Base-by-base conservation (phyloP, 37 sponge, comb jelly and placozoan genomes). In the Hormiphora californensis region DNA sequence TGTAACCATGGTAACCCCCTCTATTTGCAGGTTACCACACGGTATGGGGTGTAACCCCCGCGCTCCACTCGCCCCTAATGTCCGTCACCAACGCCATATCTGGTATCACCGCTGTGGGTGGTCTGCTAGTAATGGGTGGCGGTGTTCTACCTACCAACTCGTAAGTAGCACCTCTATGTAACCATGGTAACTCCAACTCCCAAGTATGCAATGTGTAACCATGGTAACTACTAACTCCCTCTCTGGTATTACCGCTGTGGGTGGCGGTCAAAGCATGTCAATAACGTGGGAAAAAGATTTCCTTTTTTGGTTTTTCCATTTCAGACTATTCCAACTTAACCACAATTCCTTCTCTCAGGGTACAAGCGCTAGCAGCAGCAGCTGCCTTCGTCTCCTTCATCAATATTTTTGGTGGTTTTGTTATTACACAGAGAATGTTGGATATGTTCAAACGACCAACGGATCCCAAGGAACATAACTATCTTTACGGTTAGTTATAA, bases 51-150 rank as follows among this genome's bases (percentile, higher is more conserved):
- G 95, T 95, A 39, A 93, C 93, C 31, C 95, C 95, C 19, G 90
- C 95, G 38, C 95, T 95, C 41, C 95, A 95, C 89, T 95, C 95
- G 34, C 95, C 95, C 0, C 93, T 95, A 61, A 95, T 95, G 95
- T 93, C 93, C 33, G 95, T 95, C 78, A 95, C 95, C 25, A 95
- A 95, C 85, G 95, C 95, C 55, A 92, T 95, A 57, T 95, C 95
- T 28, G 95, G 95, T 3, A 91, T 95, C 88, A 95, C 95, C 4
- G 93, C 93, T 31, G 95, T 93, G 22, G 95, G 95, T 21, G 95
- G 95, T 8, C 69, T 95, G 32, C 88, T 91, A 31, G 92, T 94
- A 39, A 92, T 92, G 92, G 92, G 92, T 11, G 95, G 95, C 31
- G 93, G 92, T 31, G 86, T 88, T 62, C 86, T 92, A 27, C 95